Conservation (phyloP, 2,888 invertebrate species). For the Pseudococcus viburni region DNA sequence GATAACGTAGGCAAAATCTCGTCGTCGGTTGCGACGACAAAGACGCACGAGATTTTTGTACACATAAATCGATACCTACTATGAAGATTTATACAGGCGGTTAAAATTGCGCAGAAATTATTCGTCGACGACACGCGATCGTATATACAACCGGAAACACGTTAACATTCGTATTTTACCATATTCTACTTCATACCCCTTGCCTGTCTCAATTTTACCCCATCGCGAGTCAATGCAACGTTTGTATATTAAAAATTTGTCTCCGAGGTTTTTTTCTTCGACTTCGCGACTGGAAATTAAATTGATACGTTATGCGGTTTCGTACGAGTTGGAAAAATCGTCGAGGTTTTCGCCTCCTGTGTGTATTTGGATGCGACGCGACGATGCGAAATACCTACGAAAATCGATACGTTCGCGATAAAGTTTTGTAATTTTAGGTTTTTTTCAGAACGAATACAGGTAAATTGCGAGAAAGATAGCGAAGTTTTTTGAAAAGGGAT, state of each 20-base stretch:
- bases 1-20: slow-evolving; percentile 46
- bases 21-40: neutral
- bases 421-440: slow-evolving; percentile 29
- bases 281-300: slow-evolving; percentile 12
- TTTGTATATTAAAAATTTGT: slow-evolving; percentile 3
- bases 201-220: neutral
- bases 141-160: slow-evolving; percentile 30
- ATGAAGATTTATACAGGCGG: slow-evolving; percentile 30
- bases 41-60: slow-evolving; percentile 39
- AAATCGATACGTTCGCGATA: neutral
- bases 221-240: neutral
- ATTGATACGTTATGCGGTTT: slow-evolving; percentile 37
- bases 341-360: neutral
- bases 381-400: neutral
- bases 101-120: slow-evolving; percentile 34
- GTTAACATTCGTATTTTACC: slow-evolving; percentile 33
- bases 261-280: neutral
- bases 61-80: neutral
- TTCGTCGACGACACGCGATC: slow-evolving; percentile 20
- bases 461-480: slow-evolving; percentile 1
- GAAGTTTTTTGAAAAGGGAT: neutral
- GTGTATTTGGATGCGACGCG: too few relatives aligned
- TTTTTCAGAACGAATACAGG: neutral
- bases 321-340: neutral
- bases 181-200: neutral